phyloP scores from a whole-genome alignment of 2,888 invertebrate genomes.

The Caradrina clavipalpis region DNA sequence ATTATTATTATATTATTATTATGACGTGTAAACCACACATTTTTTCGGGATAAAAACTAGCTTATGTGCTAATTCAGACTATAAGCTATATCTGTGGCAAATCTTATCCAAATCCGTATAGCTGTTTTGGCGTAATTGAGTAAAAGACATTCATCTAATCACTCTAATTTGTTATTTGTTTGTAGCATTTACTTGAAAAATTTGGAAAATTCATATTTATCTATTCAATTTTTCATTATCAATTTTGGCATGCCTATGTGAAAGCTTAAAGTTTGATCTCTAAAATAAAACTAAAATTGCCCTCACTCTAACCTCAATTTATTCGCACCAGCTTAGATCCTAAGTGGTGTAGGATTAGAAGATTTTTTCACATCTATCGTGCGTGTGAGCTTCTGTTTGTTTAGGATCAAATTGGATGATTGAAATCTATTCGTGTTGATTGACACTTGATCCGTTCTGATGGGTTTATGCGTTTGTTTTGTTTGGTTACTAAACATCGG shows the following conservation, averaged over 20 bases:
- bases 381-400: constrained; percentile 74
- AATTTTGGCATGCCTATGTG: not conserved
- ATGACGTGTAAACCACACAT: too few species aligned
- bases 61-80: too few species aligned
- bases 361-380: constrained; percentile 68
- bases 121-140: too few species aligned
- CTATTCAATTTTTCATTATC: not conserved
- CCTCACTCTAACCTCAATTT: not conserved
- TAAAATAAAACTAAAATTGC: not conserved
- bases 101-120: too few species aligned
- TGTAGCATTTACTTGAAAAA: too few species aligned
- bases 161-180: too few species aligned
- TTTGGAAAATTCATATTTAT: too few species aligned
- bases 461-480: constrained; percentile 59
- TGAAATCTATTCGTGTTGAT: constrained; percentile 75
- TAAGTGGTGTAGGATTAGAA: constrained; percentile 55
- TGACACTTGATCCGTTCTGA: constrained; percentile 77
- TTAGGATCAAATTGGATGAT: constrained; percentile 78
- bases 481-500: constrained; percentile 45
- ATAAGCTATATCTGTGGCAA: too few species aligned
- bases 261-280: not conserved
- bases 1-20: too few species aligned
- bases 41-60: too few species aligned
- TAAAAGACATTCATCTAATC: too few species aligned
- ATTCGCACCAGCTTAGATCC: constrained; percentile 43